Evolutionary conservation across 2,797 vertebrate genomes (phyloP), one percentile per base, ranked within the genome.

Genomic region (Macropus fuliginosus): DNA sequence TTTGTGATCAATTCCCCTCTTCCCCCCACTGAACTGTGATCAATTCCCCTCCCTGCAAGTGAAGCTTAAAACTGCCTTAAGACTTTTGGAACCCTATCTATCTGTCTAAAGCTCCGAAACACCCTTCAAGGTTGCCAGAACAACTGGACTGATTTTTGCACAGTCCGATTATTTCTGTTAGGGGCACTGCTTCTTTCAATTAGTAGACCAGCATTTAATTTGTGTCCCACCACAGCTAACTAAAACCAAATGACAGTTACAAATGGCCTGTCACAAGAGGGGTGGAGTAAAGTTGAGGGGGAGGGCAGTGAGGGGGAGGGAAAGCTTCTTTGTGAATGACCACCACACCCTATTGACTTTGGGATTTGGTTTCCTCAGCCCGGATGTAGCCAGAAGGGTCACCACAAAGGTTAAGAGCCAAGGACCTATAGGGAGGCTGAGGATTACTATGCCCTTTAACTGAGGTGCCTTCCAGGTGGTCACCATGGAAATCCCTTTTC

Each of bases 161-260:
- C 96, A 93, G 90, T 87, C 74, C 24, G 40, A 50, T 87, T 50
- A 87, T 91, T 96, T 95, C 74, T 95, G 95, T 96, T 91, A 34
- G 90, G 54, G 55, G 93, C 95, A 62, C 93, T 57, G 91, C 57
- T 90, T 92, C 91, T 92, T 66, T 89, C 93, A 54, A 56, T 94
- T 93, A 93, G 74, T 87, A 28, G 91, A 91, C 40, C 62, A 91
- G 92, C 92, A 62, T 93, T 90, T 91, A 89, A 91, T 57, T 87
- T 90, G 91, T 94, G 59, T 87, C 27, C 81, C 40, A 55, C 59
- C 74, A 55, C 94, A 81, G 54, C 40, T 54, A 81, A 90, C 18
- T 95, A 50, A 95, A 92, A n/a, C 90, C 87, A 9, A 0, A 11
- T 93, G 96, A 93, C 95, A 93, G 92, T 96, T 66, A 90, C 92